Evolutionary conservation across 2,888 invertebrate species (phyloP).

Genomic region (Meandrusa payeni): DNA sequence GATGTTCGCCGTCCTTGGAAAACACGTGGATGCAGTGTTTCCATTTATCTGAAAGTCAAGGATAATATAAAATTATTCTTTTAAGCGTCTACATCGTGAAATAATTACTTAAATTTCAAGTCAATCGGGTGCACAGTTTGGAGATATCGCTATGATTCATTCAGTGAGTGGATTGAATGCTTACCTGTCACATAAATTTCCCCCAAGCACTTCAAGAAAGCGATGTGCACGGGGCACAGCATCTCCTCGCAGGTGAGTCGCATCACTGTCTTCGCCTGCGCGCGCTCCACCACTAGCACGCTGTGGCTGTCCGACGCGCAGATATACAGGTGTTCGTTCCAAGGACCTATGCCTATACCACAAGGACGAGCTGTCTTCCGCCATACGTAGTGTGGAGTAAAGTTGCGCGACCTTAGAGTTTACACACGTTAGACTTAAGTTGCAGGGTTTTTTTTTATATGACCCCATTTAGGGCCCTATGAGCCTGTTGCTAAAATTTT

Average conservation of each 20-base stretch:
- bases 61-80: too few species aligned
- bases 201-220: conserved; percentile 76
- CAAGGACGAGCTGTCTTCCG: conserved; percentile 83
- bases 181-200: conserved; percentile 83
- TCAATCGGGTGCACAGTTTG: too few species aligned
- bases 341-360: conserved; percentile 84
- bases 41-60: conserved; percentile 81
- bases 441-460: too few species aligned
- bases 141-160: too few species aligned
- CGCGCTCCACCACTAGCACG: conserved; percentile 70
- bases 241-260: conserved; percentile 78
- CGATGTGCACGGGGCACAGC: conserved; percentile 82
- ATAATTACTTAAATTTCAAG: too few species aligned
- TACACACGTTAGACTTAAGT: too few species aligned
- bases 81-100: too few species aligned
- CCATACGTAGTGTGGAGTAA: conserved; percentile 78
- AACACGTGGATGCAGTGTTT: conserved; percentile 86
- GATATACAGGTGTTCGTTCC: conserved; percentile 81
- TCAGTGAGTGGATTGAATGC: background rate
- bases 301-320: conserved; percentile 85
- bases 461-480: too few species aligned
- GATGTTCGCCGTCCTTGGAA: conserved; percentile 81
- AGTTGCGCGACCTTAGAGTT: conserved; percentile 70
- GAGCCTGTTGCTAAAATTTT: too few species aligned
- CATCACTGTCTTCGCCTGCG: conserved; percentile 74